These are phyloP conservation scores for Alcis repandata DNA, from an alignment of 2,888 invertebrate species.

Conservation along the genomic window DNA sequence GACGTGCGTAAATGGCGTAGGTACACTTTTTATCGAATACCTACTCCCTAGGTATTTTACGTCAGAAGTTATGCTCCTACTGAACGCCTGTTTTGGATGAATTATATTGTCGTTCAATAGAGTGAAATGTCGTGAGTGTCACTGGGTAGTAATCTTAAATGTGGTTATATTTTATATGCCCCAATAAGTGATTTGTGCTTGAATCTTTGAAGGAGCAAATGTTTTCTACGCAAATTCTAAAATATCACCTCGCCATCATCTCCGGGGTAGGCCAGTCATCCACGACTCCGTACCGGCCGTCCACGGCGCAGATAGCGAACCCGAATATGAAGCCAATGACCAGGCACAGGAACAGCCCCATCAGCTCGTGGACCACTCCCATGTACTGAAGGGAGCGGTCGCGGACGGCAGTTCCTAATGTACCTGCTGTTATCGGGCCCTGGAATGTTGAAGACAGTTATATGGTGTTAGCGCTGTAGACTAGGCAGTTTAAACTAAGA, in stretches of 20 bases:
- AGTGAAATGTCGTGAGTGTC: too few species aligned
- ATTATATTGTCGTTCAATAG: too few species aligned
- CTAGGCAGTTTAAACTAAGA: too few species aligned
- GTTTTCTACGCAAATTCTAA: neutral
- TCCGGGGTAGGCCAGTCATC: conserved; percentile 89
- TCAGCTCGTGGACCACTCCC: conserved; percentile 89
- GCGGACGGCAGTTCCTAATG: conserved; percentile 90
- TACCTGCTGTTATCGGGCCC: conserved; percentile 93
- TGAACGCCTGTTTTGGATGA: too few species aligned
- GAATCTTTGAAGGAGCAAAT: too few species aligned
- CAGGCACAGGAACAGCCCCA: conserved; percentile 89
- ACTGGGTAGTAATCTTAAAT: too few species aligned
- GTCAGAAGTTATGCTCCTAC: too few species aligned
- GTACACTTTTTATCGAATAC: too few species aligned
- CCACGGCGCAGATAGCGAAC: conserved; percentile 85
- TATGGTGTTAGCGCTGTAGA: neutral
- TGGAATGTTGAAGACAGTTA: conserved; percentile 56
- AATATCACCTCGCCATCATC: conserved; percentile 87
- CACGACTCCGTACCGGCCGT: conserved; percentile 83
- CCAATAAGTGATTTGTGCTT: too few species aligned
- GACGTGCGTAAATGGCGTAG: too few species aligned
- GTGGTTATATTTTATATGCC: too few species aligned
- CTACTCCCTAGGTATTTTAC: too few species aligned
- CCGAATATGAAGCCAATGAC: conserved; percentile 90
- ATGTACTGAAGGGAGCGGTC: conserved; percentile 88